Evolutionary conservation across 1,140 invertebrate species (phyloP), one percentile per base, ranked within the genome.

Genomic region (Apis dorsata): DNA sequence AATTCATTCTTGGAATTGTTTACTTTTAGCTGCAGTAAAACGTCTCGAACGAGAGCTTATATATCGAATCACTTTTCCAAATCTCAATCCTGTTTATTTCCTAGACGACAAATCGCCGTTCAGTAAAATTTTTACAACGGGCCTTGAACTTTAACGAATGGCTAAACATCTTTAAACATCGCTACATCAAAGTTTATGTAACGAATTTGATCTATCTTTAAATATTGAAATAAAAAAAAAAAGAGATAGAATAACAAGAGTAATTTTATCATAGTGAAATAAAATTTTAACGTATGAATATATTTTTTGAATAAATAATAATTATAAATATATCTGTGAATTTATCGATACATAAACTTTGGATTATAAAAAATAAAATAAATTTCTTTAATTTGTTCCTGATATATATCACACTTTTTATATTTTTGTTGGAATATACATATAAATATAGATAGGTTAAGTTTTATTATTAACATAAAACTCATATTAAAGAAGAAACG

Each of bases 1-100:
- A 65, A 80, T 80, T 80, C 78, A 65, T 80, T 79, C 57, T 2
- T 0, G 57, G 44, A 79, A 72, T 79, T 63, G 59, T 62, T 44
- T 80, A 74, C 65, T 74, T 72, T 71, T 72, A 72, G 69, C 19
- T 0, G 17, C 4, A 15, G 51, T 28, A 55, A 65, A 15, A 63
- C 19, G 3, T 49, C n/a, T 66, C 49, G 34, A 59, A n/a, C 55
- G 53, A 60, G 8, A 60, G 21, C 8, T 34, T 59, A 60, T 17
- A 12, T 44, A 4, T 49, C 34, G 28, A 55, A 71, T 70, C 55
- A 71, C 17, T 79, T 79, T 69, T 53, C 53, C 8, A 10, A 49
- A 49, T 7, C n/a, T 19, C 15, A 28, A 28, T 17, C 24, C 28
- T n/a, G 59, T 79, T 72, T 79, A 63, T 80, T 80, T 73, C 13